Evolutionary conservation across 1,140 invertebrate genomes (phyloP), one percentile per base, ranked within the genome.

Genomic region (Musca vetustissima): DNA sequence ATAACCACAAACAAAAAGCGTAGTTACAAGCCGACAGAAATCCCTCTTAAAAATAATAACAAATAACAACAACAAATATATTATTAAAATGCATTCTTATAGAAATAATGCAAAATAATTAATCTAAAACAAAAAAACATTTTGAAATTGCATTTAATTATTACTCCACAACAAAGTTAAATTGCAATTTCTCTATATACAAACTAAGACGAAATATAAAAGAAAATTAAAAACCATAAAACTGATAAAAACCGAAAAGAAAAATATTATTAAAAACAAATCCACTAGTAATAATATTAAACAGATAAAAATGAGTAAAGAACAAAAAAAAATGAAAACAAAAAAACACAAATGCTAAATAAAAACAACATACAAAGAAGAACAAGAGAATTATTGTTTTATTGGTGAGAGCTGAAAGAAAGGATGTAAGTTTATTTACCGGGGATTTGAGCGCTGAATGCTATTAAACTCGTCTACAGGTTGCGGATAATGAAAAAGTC

Each of bases 261-360:
- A 68, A 32, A 55, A 68, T 68, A 68, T 52, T 68, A 52, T 36
- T 68, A 53, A 68, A 53, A 52, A n/a, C n/a, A 57, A 50, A 68
- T 43, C 24, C 17, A 67, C 36, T 53, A 47, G 47, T 19, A 68
- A 59, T 2, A 68, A 55, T 55, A 57, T 32, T 36, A 68, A 68
- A 68, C 53, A 55, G 36, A 43, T 43, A 13, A 43, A 43, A 43
- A 43, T 13, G 36, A 43, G 11, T 9, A 43, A 13, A 43, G 1
- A 8, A 43, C 6, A 43, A 43, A 7, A 43, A 11, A 43, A 7
- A 43, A 43, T 13, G 1, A 43, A 13, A 7, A 43, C 6, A 43
- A 6, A 43, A 32, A 32, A 32, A 32, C 28, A 32, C 28, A 32
- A 32, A 53, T 43, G 47, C 53, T 21, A 53, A 68, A 55, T 55